Evolutionary conservation across 2,888 invertebrate species (phyloP), one percentile per base, ranked within the genome.

Genomic region (Helobdella robusta): DNA sequence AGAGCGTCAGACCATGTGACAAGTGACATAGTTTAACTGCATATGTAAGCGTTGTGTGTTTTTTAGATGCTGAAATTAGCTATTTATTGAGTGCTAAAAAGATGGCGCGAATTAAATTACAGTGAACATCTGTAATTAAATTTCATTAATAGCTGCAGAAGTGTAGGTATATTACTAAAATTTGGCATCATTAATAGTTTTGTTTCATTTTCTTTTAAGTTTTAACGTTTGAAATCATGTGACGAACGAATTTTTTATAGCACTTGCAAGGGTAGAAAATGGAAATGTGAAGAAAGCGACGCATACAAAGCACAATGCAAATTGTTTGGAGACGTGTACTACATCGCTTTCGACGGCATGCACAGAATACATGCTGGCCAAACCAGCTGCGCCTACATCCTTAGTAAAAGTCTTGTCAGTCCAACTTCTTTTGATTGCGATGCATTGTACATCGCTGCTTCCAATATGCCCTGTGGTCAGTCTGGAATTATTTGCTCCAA

Each of bases 401-500:
- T 62, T 20, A 23, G 25, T 30, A 18, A 30, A n/a, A 62, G 28
- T 20, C 4, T 32, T 34, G 46, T 48, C 15, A 4, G 46, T 30
- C 30, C 28, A 8, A 30, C 32, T 32, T 56, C 28, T 30, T n/a
- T 32, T 30, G 50, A 62, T 23, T 62, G 62, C 34, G 62, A 62
- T 4, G 23, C 25, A 3, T 18, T 62, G n/a, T 20, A 46, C n/a
- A 34, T 62, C 25, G n/a, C 28, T 8, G 30, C 34, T 15, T 44
- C 62, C 8, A 62, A 62, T 50, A 30, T 62, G 1, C 62, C 62
- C 28, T 62, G 62, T n/a, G 62, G 62, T 25, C 62, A 62, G 32
- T 36, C 62, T 50, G 62, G 62, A 50, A n/a, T 48, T 25, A 62
- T 62, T 48, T 62, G 62, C 34, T 5, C 62, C 50, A 62, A 62